phyloP scores from a whole-genome alignment of 2,797 vertebrate species.

The Huso huso region DNA sequence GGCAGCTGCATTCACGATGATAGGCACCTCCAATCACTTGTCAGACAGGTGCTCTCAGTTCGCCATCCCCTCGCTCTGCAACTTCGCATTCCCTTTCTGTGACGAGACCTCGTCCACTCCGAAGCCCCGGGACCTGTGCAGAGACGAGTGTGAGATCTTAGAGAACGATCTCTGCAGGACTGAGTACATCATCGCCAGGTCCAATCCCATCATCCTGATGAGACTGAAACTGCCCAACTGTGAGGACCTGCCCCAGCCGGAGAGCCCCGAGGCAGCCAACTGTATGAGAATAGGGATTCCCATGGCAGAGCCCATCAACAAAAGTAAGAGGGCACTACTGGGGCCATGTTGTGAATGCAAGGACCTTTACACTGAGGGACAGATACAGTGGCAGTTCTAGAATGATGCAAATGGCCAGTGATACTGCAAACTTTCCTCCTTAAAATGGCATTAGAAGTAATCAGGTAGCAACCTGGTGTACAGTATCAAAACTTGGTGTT shows the following conservation, averaged over 20 bases:
- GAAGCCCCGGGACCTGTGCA: slow-evolving; percentile 87
- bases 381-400: no score
- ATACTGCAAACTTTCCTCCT: no score
- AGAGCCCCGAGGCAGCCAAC: slow-evolving; percentile 80
- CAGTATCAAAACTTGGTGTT: no score
- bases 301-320: slow-evolving; percentile 91
- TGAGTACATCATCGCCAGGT: slow-evolving; percentile 94
- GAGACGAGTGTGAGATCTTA: slow-evolving; percentile 94
- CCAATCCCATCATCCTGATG: slow-evolving; percentile 91
- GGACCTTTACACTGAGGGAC: no score
- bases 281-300: slow-evolving; percentile 94
- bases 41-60: slow-evolving; percentile 96
- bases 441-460: no score
- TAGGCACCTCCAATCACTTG: slow-evolving; percentile 91
- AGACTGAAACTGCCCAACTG: slow-evolving; percentile 92
- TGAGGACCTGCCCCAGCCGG: slow-evolving; percentile 79
- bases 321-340: slow-evolving; percentile 65
- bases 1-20: slow-evolving; percentile 97
- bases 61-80: slow-evolving; percentile 92
- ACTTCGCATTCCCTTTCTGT: slow-evolving; percentile 94
- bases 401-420: no score
- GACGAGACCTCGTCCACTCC: slow-evolving; percentile 73
- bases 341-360: neutral
- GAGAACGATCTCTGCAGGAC: slow-evolving; percentile 95
- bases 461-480: no score